Evolutionary conservation across 1,140 invertebrate species (phyloP).

Genomic region (Diabrotica undecimpunctata): DNA sequence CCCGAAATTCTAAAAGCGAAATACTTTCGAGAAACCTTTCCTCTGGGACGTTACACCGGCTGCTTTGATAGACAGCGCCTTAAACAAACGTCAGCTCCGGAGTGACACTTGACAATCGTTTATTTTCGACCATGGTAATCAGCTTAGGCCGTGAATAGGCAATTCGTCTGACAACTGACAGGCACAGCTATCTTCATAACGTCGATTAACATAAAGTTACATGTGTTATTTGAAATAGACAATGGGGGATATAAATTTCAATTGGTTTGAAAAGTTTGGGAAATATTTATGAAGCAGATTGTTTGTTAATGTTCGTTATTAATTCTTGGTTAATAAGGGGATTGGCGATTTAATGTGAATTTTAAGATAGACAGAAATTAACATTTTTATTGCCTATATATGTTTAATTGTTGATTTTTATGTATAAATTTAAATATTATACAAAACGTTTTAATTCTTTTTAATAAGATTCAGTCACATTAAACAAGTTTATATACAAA

Average conservation of each 20-base stretch:
- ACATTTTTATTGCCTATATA: background rate
- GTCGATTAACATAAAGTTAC: conserved; percentile 16
- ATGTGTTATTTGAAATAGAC: conserved; percentile 16
- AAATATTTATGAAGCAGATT: conserved; percentile 22
- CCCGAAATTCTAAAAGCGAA: background rate
- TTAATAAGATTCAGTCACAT: too few species aligned
- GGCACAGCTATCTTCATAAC: conserved; percentile 18
- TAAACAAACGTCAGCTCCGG: conserved; percentile 18
- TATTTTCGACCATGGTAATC: conserved; percentile 14
- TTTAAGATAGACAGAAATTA: background rate
- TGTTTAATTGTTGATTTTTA: too few species aligned
- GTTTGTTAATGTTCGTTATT: conserved; percentile 11
- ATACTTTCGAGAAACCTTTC: background rate
- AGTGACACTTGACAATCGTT: conserved; percentile 20
- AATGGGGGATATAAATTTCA: conserved; percentile 19
- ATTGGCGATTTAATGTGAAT: background rate
- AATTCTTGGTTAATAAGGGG: background rate
- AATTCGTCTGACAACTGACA: conserved; percentile 17
- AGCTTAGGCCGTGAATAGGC: conserved; percentile 14
- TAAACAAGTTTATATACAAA: too few species aligned
- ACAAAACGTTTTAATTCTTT: too few species aligned
- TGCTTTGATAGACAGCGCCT: conserved; percentile 17
- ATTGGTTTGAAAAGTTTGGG: conserved; percentile 7
- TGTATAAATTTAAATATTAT: too few species aligned
- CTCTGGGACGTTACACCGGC: conserved; percentile 4